A percentile compares a stretch with the other conserved stretches of the same genome.
Conservation (phyloP, 2,113 vertebrate genomes). For the Oostethus manadensis region DNA sequence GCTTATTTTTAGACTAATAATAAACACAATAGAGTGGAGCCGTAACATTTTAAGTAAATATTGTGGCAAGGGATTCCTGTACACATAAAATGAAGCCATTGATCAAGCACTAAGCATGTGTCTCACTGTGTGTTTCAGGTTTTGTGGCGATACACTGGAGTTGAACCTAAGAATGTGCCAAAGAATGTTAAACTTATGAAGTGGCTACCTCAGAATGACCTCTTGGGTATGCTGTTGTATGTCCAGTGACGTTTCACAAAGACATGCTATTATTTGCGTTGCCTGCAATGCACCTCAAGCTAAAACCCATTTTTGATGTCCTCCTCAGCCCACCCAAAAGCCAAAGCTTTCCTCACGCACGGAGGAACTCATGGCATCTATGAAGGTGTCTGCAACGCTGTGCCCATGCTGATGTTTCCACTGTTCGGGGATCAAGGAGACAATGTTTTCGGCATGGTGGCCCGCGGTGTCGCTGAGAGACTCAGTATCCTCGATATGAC, state of each 20-base stretch:
- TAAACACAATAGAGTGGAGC: no score
- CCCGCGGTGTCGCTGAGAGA: conserved; percentile 75
- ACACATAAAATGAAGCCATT: no score
- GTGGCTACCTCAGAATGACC: conserved; percentile 96
- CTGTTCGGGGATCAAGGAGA: conserved; percentile 90
- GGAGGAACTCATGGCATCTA: conserved; percentile 87
- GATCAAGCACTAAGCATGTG: not conserved
- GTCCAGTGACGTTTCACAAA: not conserved
- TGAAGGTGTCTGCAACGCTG: conserved; percentile 84
- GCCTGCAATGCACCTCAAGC: not conserved
- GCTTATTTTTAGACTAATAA: no score
- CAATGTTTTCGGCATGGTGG: conserved; percentile 78
- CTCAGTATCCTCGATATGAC: conserved; percentile 77
- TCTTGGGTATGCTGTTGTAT: conserved; percentile 75
- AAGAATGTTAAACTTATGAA: conserved; percentile 83
- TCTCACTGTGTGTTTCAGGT: conserved; percentile 70
- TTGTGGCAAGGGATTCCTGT: no score
- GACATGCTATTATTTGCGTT: not conserved
- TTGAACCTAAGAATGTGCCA: conserved; percentile 67
- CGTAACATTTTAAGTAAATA: no score
- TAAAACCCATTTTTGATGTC: not conserved
- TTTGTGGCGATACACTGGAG: conserved; percentile 85
- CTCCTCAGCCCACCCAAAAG: conserved; percentile 82
- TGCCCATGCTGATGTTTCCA: conserved; percentile 91
- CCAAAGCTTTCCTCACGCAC: conserved; percentile 86